phyloP scores from a whole-genome alignment of 2,888 invertebrate genomes.

The Cremastinae sp. region DNA sequence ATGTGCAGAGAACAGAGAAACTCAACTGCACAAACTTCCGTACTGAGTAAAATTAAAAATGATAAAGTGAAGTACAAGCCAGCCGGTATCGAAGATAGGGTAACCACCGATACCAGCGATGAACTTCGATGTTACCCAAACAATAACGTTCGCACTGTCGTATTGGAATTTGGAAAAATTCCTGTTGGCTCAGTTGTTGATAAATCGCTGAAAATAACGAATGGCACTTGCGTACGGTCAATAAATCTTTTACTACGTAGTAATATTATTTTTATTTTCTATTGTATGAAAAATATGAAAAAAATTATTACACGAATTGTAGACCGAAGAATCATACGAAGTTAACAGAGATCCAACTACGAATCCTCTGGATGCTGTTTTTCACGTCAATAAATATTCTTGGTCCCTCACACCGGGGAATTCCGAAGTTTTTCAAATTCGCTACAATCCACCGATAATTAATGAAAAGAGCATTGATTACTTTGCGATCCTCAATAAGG shows the following conservation, averaged over 20 bases:
- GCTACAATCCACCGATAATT: conserved; percentile 74
- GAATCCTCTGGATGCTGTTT: conserved; percentile 76
- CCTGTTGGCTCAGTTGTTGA: conserved; percentile 64
- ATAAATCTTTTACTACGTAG: too few relatives aligned
- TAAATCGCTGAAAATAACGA: conserved; percentile 69
- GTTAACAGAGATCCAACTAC: conserved; percentile 71
- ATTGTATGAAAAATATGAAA: conserved; percentile 3
- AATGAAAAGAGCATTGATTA: conserved; percentile 74
- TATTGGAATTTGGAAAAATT: conserved; percentile 69
- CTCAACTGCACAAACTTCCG: too few relatives aligned
- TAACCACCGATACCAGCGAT: conserved; percentile 9
- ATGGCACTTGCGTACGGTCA: conserved; percentile 69
- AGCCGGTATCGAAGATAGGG: neutral
- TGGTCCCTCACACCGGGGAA: conserved; percentile 69
- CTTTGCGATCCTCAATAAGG: conserved; percentile 72
- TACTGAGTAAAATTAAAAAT: too few relatives aligned
- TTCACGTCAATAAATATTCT: conserved; percentile 73
- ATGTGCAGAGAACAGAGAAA: too few relatives aligned
- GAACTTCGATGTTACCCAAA: conserved; percentile 6
- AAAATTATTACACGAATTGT: conserved; percentile 12
- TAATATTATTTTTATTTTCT: conserved; percentile 4
- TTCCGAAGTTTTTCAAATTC: conserved; percentile 70
- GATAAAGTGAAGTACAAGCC: conserved; percentile 1
- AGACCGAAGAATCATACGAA: conserved; percentile 69
- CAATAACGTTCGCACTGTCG: conserved; percentile 30